These are phyloP conservation scores for Calliphora vomitoria DNA, from an alignment of 2,888 invertebrate genomes.

Conservation along the genomic window DNA sequence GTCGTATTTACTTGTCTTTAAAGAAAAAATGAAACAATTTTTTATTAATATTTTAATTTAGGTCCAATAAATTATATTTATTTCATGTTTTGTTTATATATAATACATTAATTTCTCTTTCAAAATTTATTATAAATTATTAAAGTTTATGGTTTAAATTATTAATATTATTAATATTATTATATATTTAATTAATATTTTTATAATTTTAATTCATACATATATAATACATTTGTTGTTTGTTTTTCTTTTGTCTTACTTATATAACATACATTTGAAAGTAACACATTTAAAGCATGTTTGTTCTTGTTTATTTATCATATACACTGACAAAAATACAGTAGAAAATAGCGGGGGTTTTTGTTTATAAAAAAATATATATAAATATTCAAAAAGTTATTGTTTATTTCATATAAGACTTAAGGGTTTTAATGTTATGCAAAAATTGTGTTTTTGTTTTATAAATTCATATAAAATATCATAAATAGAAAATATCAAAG, in stretches of 20 bases:
- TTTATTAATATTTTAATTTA: background rate
- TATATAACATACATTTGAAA: constrained; percentile 34
- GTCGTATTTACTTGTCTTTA: too few species aligned
- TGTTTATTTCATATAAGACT: background rate
- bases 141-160: constrained; percentile 21
- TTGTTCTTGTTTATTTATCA: constrained; percentile 33
- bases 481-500: too few species aligned
- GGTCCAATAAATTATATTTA: constrained; percentile 70
- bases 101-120: constrained; percentile 51
- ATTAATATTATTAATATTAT: background rate
- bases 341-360: constrained; percentile 50
- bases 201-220: constrained; percentile 16
- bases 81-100: constrained; percentile 37
- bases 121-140: constrained; percentile 44
- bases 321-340: constrained; percentile 68
- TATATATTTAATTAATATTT: background rate
- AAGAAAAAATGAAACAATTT: background rate
- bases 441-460: background rate
- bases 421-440: background rate
- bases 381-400: background rate
- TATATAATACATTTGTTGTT: constrained; percentile 57
- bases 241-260: background rate
- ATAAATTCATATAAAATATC: too few species aligned
- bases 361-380: constrained; percentile 1
- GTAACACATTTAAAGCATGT: constrained; percentile 64